Percentiles rank a stretch among this genome's conserved stretches.
Evolutionary conservation across 2,888 invertebrate genomes (phyloP).

Genomic region (Mythimna albipuncta): DNA sequence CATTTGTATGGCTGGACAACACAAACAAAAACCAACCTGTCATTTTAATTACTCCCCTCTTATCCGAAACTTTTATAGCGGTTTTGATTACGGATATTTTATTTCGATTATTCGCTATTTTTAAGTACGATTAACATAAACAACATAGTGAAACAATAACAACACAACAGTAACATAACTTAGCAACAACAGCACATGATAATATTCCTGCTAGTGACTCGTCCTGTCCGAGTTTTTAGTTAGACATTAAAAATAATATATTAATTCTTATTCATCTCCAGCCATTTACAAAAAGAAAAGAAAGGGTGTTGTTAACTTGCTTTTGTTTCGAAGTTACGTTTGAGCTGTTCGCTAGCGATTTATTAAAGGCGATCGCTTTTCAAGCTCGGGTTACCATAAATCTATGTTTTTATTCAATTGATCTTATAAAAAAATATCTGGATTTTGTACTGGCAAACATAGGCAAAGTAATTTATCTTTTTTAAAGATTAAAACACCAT

Average conservation of each 20-base stretch:
- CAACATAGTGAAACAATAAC: no score
- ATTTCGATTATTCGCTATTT: no score
- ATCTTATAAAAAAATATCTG: neutral
- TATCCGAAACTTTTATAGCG: no score
- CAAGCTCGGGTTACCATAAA: constrained; percentile 47
- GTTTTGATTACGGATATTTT: no score
- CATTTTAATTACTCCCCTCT: no score
- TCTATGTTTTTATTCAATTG: constrained; percentile 23
- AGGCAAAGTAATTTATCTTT: neutral
- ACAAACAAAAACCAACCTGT: no score
- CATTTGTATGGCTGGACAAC: no score
- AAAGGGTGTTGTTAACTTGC: constrained; percentile 41
- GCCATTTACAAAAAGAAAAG: constrained; percentile 30
- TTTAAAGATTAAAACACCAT: neutral
- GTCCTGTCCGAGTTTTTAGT: no score
- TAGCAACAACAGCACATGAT: no score
- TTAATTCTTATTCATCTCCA: constrained; percentile 23
- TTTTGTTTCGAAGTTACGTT: constrained; percentile 54
- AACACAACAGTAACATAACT: no score
- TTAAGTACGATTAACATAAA: no score
- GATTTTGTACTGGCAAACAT: neutral
- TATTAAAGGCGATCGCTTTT: constrained; percentile 54
- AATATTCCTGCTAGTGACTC: no score
- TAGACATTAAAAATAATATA: constrained; percentile 7
- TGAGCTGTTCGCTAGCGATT: constrained; percentile 55